Base-by-base conservation (phyloP, 1,140 invertebrate species). In the Ostrea edulis region DNA sequence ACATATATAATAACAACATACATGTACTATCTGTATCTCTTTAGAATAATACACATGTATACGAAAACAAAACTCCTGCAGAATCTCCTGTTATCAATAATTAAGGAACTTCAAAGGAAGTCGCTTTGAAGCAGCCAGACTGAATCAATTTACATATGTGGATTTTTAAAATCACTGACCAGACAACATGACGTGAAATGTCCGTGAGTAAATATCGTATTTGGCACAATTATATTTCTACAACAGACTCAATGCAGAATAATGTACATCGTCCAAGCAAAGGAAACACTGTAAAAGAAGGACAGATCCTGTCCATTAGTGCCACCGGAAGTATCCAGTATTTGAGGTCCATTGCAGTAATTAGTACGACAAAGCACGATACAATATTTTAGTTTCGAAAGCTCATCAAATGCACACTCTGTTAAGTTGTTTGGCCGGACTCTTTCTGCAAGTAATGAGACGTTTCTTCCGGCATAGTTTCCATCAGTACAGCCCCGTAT, bases 321-420 rank as follows among this genome's bases (percentile, higher is more conserved):
- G 7, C 25, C 68, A 14, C 25, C 29, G 29, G 22, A 77, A 14
- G 29, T 29, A 11, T 77, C 68, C 25, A 14, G 7, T 29, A 35
- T 25, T 35, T 35, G 68, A 9, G 68, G 68, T 29, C 68, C 68
- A 77, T 77, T 77, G 68, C 68, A 77, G 25, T 77, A 77, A 25
- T 77, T 35, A 14, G 68, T 77, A 35, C 11, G 25, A 77, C 68
- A 77, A 77, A 77, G 68, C 4, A 25, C 29, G 14, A 77, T 35
- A 77, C 68, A 77, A 17, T 35, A 77, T 25, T 11, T 35, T 3
- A 77, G 29, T 35, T 25, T 25, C 2, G 68, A 77, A 4, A 35
- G 68, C 4, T 11, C 7, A 29, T 77, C 68, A 77, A 35, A 77
- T 4, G 68, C 68, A 25, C 68, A 77, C 29, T 77, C 22, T 17